phyloP scores from a whole-genome alignment of 2,797 vertebrate species.

The Centropyge bicolor region DNA sequence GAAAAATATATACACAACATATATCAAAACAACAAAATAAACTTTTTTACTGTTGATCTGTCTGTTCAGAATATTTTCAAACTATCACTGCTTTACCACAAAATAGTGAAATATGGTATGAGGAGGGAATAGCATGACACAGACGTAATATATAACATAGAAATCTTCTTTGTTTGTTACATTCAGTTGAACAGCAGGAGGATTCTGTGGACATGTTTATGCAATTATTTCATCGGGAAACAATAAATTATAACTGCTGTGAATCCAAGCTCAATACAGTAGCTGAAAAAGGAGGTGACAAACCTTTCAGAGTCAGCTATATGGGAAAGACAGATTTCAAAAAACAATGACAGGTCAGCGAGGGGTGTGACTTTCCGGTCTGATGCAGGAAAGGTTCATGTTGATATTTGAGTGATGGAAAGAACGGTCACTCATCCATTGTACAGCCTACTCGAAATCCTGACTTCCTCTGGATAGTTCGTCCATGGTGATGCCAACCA shows the following conservation, averaged over 20 bases:
- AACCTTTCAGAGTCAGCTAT: neutral
- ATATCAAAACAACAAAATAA: neutral
- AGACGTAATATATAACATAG: neutral
- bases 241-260: neutral
- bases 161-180: neutral
- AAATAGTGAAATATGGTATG: neutral
- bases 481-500: neutral
- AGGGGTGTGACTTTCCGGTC: slow-evolving; percentile 5
- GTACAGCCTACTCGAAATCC: neutral
- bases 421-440: slow-evolving; percentile 16
- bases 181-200: neutral
- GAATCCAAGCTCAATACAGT: neutral
- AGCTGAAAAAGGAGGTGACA: neutral
- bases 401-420: slow-evolving; percentile 15
- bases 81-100: neutral
- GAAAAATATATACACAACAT: neutral
- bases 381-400: neutral
- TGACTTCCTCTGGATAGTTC: slow-evolving; percentile 22
- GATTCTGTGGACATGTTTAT: neutral
- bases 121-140: neutral
- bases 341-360: neutral
- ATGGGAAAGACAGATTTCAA: neutral
- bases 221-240: neutral
- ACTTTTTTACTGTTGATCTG: neutral
- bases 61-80: neutral